Evolutionary conservation across 2,113 vertebrate species (phyloP), one percentile per base, ranked within the genome.

Genomic region (Xenopus laevis): DNA sequence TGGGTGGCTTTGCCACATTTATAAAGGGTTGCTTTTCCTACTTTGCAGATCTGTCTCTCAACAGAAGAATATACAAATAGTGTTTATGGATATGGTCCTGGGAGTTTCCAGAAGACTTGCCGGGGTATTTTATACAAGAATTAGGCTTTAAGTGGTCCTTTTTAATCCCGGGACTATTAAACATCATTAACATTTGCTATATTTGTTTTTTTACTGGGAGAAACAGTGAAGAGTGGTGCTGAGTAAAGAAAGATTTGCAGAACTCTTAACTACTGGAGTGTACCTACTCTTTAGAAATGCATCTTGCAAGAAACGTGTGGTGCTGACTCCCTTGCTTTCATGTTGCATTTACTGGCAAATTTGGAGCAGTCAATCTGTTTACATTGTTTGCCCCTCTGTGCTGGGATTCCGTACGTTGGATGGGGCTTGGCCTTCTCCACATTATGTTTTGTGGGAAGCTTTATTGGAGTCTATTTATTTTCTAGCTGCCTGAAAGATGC

Each of bases 391-490:
- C 92, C 20, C 97, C 97, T 0, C 93, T 99, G 62, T 98, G 97
- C 88, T 99, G 97, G 97, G 89, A 84, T 65, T 94, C 93, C 85
- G 87, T 99, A 13, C 88, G 89, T 99, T 71, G 97, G 97, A 68
- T 99, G 98, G 1, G 95, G 96, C 33, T 88, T 93, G 2, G 95
- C 94, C 0, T 71, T 93, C 4, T 91, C 84, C 60, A 93, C 91
- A 10, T 65, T 86, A 0, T 77, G 93, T 21, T 98, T 95, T 45
- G 71, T 96, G 62, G 87, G 75, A 21, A 97, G 97, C 81, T 99
- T 98, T 79, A 27, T 92, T 4, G 97, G 95, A 64, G 87, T 99
- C 63, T 85, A 84, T 8, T 9, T 85, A 1, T 84, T 98, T 77
- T 94, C 95, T 4, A 91, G 86, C 73, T 96, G 87, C 33, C 81